Evolutionary conservation across 2,797 vertebrate species (phyloP).

Genomic region (Tokudaia muenninki): DNA sequence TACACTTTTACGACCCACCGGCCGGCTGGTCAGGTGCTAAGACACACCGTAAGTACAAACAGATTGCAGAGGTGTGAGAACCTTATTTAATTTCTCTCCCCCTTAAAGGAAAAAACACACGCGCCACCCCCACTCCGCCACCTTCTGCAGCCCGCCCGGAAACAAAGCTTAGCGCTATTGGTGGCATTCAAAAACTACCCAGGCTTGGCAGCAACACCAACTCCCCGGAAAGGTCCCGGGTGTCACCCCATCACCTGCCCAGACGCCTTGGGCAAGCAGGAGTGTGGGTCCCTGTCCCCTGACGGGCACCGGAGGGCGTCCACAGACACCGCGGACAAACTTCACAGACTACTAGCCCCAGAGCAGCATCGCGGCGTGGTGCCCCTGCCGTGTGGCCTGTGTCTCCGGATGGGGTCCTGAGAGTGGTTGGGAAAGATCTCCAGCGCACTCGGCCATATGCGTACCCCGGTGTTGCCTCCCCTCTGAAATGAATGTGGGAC

Average conservation of each 20-base stretch:
- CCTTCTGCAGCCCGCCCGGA: background rate
- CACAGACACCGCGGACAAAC: background rate
- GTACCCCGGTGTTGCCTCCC: conserved; percentile 16
- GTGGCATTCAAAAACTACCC: background rate
- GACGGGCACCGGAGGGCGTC: background rate
- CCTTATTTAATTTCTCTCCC: conserved; percentile 85
- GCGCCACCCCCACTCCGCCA: background rate
- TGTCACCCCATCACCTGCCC: conserved; percentile 39
- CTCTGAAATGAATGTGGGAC: conserved; percentile 53
- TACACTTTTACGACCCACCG: conserved; percentile 83
- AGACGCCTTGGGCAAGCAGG: too few relatives aligned
- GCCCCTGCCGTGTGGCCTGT: background rate
- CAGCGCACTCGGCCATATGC: background rate
- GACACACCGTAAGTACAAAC: conserved; percentile 89
- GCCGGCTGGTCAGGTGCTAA: conserved; percentile 88
- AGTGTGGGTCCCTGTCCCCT: background rate
- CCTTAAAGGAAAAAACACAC: conserved; percentile 71
- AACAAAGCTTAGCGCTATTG: conserved; percentile 58
- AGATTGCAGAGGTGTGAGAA: conserved; percentile 88
- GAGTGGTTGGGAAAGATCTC: background rate
- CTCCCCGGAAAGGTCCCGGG: background rate
- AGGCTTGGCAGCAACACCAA: background rate
- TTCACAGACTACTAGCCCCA: background rate
- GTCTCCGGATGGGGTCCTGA: background rate
- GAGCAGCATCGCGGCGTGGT: background rate